These are phyloP conservation scores for Hirtodrosophila trivittata DNA, from an alignment of 2,888 invertebrate genomes.

Conservation along the genomic window DNA sequence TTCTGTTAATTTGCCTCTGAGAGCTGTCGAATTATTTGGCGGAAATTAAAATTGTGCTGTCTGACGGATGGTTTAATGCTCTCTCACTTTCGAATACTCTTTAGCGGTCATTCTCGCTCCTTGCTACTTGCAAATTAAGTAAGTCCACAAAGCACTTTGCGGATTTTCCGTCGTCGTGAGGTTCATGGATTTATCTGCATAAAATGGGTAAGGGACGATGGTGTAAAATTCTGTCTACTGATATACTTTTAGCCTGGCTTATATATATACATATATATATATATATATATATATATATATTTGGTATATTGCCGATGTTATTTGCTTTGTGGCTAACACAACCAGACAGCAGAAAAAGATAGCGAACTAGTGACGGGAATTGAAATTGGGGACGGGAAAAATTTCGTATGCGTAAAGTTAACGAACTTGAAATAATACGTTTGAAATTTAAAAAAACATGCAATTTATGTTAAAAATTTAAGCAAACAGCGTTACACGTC, in stretches of 20 bases:
- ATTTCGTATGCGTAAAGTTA: constrained; percentile 81
- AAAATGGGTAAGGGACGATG: constrained; percentile 35
- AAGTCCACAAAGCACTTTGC: constrained; percentile 79
- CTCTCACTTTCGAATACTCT: background rate
- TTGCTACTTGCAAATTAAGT: constrained; percentile 73
- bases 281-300: constrained; percentile 26
- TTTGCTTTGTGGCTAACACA: constrained; percentile 70
- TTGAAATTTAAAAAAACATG: constrained; percentile 81
- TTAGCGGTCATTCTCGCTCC: constrained; percentile 7
- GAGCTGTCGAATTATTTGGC: constrained; percentile 50
- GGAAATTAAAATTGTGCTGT: constrained; percentile 73
- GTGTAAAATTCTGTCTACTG: constrained; percentile 26
- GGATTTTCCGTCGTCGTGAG: constrained; percentile 60
- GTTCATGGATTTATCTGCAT: constrained; percentile 70
- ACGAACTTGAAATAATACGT: constrained; percentile 84
- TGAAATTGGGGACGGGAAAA: background rate
- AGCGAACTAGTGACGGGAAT: constrained; percentile 3
- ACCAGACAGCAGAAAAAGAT: constrained; percentile 13
- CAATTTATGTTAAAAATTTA: constrained; percentile 75
- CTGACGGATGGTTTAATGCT: constrained; percentile 27
- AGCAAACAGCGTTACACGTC: constrained; percentile 54
- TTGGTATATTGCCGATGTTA: constrained; percentile 56
- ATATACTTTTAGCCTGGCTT: constrained; percentile 29
- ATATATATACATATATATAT: constrained; percentile 18
- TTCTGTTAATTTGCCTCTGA: constrained; percentile 51